phyloP scores from a whole-genome alignment of 1,140 invertebrate species.

The Drosophila mauritiana region DNA sequence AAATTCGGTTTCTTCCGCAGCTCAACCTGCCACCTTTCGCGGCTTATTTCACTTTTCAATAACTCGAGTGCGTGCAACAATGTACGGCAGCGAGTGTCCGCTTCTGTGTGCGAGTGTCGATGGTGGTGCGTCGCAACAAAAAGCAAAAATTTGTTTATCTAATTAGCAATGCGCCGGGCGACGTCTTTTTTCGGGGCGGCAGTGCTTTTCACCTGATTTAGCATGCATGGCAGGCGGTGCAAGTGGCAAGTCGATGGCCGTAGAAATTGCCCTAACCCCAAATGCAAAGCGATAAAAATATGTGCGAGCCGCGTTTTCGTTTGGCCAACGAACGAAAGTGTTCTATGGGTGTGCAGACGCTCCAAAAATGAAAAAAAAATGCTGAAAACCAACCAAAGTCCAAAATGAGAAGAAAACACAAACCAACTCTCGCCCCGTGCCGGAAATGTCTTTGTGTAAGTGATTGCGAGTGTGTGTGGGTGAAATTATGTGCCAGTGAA shows the following conservation, averaged over 20 bases:
- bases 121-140: constrained; percentile 21
- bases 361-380: constrained; percentile 11
- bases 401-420: constrained; percentile 6
- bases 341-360: constrained; percentile 52
- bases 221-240: constrained; percentile 61
- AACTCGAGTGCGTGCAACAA: constrained; percentile 79
- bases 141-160: constrained; percentile 75
- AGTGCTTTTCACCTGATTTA: constrained; percentile 69
- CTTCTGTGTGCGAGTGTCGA: constrained; percentile 16
- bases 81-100: constrained; percentile 34
- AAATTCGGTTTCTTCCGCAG: neutral
- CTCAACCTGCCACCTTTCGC: constrained; percentile 10
- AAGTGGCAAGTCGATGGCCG: constrained; percentile 41
- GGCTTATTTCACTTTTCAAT: constrained; percentile 76
- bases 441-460: constrained; percentile 29
- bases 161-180: constrained; percentile 74
- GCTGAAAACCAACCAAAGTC: neutral
- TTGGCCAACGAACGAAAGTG: constrained; percentile 65
- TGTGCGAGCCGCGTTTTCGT: constrained; percentile 23
- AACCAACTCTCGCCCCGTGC: constrained; percentile 48
- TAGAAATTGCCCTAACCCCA: constrained; percentile 74
- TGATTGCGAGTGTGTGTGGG: constrained; percentile 27
- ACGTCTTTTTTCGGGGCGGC: constrained; percentile 30
- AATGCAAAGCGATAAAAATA: constrained; percentile 57
- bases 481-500: constrained; percentile 67